These are phyloP conservation scores for Notospermus geniculatus DNA, from an alignment of 1,140 invertebrate genomes.

Conservation along the genomic window DNA sequence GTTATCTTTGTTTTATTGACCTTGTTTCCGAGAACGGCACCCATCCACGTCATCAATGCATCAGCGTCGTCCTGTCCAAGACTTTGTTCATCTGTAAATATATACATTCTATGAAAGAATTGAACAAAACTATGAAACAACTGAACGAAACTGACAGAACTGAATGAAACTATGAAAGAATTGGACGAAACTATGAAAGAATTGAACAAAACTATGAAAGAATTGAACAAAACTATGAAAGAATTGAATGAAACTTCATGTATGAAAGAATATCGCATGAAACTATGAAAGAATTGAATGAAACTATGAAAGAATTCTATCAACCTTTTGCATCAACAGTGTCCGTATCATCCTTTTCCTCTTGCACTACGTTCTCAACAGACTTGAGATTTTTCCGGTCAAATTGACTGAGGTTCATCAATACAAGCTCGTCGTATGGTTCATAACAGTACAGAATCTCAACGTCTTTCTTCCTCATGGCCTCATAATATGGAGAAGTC, in stretches of 20 bases:
- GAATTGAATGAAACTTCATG: too few relatives aligned
- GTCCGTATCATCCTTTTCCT: conserved; percentile 64
- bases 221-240: too few relatives aligned
- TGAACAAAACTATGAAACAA: too few relatives aligned
- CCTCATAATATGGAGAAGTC: conserved; percentile 91
- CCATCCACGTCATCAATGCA: conserved; percentile 75
- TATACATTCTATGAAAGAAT: too few relatives aligned
- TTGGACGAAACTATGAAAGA: too few relatives aligned
- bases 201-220: too few relatives aligned
- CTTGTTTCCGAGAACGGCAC: conserved; percentile 71
- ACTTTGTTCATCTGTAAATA: conserved; percentile 64
- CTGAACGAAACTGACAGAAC: too few relatives aligned
- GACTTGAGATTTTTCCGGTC: conserved; percentile 77
- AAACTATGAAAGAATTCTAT: too few relatives aligned
- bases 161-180: too few relatives aligned
- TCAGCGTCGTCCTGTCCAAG: conserved; percentile 72
- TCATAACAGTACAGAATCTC: conserved; percentile 96
- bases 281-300: too few relatives aligned
- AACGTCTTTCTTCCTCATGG: conserved; percentile 74
- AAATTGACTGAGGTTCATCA: conserved; percentile 86
- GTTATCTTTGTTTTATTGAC: conserved; percentile 80
- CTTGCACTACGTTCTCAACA: conserved; percentile 90
- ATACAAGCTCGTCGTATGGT: conserved; percentile 90
- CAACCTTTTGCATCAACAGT: conserved; percentile 57
- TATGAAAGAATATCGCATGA: too few relatives aligned